These are phyloP conservation scores for Heliconius sara DNA, from an alignment of 2,888 invertebrate genomes.

Conservation along the genomic window DNA sequence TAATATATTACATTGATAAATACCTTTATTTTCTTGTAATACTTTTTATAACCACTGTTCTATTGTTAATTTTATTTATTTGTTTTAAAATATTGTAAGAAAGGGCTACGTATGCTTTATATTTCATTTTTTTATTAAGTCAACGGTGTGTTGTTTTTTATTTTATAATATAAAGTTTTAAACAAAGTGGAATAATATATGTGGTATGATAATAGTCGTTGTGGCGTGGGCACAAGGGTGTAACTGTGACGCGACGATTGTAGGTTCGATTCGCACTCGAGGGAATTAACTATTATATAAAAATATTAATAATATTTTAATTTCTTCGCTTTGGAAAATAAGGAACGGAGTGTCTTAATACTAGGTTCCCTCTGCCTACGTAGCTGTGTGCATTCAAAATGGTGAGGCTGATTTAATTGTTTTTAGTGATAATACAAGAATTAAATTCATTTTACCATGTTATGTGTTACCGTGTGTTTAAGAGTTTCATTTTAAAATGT, in stretches of 20 bases:
- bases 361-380: no score
- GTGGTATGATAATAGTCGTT: no score
- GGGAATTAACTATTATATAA: neutral
- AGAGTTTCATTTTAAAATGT: no score
- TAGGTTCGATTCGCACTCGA: neutral
- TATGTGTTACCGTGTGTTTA: no score
- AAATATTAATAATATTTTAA: neutral
- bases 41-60: neutral
- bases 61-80: conserved; percentile 13
- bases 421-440: no score
- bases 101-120: neutral
- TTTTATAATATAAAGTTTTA: no score
- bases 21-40: conserved; percentile 12
- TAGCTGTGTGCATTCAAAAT: no score
- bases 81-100: neutral
- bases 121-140: neutral
- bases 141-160: neutral
- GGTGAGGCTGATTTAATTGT: no score
- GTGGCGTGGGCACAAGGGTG: no score
- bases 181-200: no score
- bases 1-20: conserved; percentile 23
- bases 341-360: no score
- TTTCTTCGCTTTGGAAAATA: neutral
- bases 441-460: no score
- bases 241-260: neutral